A percentile compares a stretch with the other conserved stretches of the same genome.
phyloP scores from a whole-genome alignment of 2,797 vertebrate genomes.

The Gila robusta region DNA sequence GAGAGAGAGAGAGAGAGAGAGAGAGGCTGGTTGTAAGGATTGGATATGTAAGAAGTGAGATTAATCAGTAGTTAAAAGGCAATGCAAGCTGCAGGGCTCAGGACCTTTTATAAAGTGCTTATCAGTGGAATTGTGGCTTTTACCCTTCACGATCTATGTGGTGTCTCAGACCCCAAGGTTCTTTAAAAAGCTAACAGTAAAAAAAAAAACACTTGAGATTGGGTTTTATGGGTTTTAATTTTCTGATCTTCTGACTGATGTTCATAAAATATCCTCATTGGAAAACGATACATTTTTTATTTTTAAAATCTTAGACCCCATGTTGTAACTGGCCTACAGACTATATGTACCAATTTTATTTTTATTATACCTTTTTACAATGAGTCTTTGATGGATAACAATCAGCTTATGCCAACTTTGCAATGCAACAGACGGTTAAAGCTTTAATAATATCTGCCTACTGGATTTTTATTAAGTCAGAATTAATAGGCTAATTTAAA shows the following conservation, averaged over 20 bases:
- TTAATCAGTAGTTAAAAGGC: constrained; percentile 66
- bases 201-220: not conserved
- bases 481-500: constrained; percentile 20
- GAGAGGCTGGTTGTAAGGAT: constrained; percentile 11
- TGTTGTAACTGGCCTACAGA: not conserved
- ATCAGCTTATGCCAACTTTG: not conserved
- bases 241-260: not conserved
- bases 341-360: not conserved
- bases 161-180: not conserved
- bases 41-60: constrained; percentile 71
- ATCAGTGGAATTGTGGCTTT: constrained; percentile 64
- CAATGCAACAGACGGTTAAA: not conserved
- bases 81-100: constrained; percentile 49
- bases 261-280: not conserved
- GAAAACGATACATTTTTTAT: not conserved
- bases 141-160: constrained; percentile 53
- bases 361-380: not conserved
- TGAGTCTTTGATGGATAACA: not conserved
- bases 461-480: constrained; percentile 6
- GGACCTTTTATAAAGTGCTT: constrained; percentile 53
- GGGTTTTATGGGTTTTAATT: no score
- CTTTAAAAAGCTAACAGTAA: not conserved
- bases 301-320: not conserved
- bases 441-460: constrained; percentile 10
- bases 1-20: not conserved